phyloP scores from a whole-genome alignment of 2,888 invertebrate species.

The Julus scanicus region DNA sequence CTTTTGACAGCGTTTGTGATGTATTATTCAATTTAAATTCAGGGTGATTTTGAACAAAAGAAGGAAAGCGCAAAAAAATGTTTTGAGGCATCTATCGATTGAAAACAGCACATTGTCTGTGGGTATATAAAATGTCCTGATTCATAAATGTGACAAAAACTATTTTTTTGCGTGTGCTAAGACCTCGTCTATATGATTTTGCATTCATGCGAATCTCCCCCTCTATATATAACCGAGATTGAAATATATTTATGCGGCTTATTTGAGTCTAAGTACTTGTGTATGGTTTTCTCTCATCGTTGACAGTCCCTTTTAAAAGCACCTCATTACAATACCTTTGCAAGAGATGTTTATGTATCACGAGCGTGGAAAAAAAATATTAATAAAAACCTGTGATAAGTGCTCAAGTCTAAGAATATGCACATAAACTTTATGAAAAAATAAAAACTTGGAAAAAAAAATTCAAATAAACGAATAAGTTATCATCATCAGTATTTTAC shows the following conservation, averaged over 20 bases:
- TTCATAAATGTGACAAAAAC: conserved; percentile 45
- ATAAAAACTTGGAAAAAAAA: background rate
- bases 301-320: conserved; percentile 19
- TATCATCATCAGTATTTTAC: background rate
- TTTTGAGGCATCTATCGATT: conserved; percentile 47
- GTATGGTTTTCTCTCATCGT: background rate
- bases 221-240: conserved; percentile 30
- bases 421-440: background rate
- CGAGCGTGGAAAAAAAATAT: background rate
- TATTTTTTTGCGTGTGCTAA: conserved; percentile 21
- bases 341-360: conserved; percentile 7
- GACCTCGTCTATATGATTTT: conserved; percentile 24
- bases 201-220: conserved; percentile 15
- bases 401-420: background rate
- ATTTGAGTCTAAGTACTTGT: conserved; percentile 30
- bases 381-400: conserved; percentile 21
- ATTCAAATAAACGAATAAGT: background rate
- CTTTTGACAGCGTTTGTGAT: conserved; percentile 57
- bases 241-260: conserved; percentile 39
- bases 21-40: conserved; percentile 57
- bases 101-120: conserved; percentile 42
- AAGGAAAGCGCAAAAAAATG: conserved; percentile 48
- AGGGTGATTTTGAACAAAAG: conserved; percentile 44
- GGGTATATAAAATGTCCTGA: conserved; percentile 42
- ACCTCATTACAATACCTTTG: conserved; percentile 39